Evolutionary conservation across 2,113 vertebrate genomes (phyloP).

Genomic region (Bungarus multicinctus): DNA sequence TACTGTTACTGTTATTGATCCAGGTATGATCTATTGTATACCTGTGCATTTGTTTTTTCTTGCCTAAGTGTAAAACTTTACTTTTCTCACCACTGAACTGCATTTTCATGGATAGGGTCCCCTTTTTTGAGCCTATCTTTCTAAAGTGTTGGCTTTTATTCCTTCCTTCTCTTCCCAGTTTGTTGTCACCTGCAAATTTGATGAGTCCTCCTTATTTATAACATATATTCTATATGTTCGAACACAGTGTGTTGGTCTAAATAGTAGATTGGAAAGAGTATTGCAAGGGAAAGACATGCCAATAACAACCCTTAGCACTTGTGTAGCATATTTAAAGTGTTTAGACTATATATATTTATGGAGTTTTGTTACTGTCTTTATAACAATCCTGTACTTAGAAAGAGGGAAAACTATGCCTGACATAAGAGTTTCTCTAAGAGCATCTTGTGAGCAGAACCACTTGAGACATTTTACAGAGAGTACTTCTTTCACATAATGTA

Average conservation of each 20-base stretch:
- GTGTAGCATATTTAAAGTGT: not conserved
- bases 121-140: too few species aligned
- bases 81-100: not conserved
- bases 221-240: not conserved
- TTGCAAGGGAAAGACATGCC: too few species aligned
- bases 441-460: not conserved
- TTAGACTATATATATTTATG: not conserved
- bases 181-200: not conserved
- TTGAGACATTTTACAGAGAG: not conserved
- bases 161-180: not conserved
- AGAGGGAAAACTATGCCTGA: not conserved
- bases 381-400: not conserved
- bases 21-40: not conserved
- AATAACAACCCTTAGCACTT: not conserved
- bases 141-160: not conserved
- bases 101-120: not conserved
- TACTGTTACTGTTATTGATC: not conserved
- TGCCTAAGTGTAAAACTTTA: not conserved
- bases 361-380: not conserved
- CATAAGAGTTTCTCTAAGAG: too few species aligned
- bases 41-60: not conserved
- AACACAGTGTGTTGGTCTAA: not conserved
- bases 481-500: not conserved
- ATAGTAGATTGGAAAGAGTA: not conserved
- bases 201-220: not conserved